Conservation (phyloP, 1,140 invertebrate species). For the Drosophila baimaii region DNA sequence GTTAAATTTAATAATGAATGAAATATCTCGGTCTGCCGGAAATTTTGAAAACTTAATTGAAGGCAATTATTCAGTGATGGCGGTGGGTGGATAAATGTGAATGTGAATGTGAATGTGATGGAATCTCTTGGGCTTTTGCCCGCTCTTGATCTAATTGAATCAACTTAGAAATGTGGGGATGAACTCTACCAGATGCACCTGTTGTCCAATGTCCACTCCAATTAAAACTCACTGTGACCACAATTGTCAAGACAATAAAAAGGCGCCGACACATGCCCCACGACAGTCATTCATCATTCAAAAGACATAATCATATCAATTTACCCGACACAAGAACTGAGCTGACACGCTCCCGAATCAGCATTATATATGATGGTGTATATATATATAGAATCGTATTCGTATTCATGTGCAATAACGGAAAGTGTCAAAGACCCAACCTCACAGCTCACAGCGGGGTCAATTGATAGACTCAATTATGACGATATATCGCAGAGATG, state of each 20-base stretch:
- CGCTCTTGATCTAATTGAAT: slow-evolving; percentile 68
- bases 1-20: slow-evolving; percentile 66
- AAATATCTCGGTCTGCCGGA: slow-evolving; percentile 11
- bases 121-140: slow-evolving; percentile 20
- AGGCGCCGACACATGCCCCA: slow-evolving; percentile 46
- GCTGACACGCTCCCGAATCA: slow-evolving; percentile 45
- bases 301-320: slow-evolving; percentile 63
- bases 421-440: slow-evolving; percentile 78
- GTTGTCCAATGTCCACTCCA: slow-evolving; percentile 34
- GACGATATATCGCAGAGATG: slow-evolving; percentile 64
- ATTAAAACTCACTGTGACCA: slow-evolving; percentile 36
- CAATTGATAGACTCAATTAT: slow-evolving; percentile 83
- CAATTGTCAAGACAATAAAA: slow-evolving; percentile 48
- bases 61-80: slow-evolving; percentile 60
- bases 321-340: slow-evolving; percentile 41
- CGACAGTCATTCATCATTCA: slow-evolving; percentile 52
- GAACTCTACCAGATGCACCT: slow-evolving; percentile 31
- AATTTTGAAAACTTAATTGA: slow-evolving; percentile 58
- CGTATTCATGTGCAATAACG: slow-evolving; percentile 50
- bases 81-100: slow-evolving; percentile 10
- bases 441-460: slow-evolving; percentile 75
- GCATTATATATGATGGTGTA: slow-evolving; percentile 17
- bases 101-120: no score
- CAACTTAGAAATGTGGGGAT: slow-evolving; percentile 20
- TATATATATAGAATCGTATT: slow-evolving; percentile 36